phyloP scores from a whole-genome alignment of 1,140 invertebrate species.

The Panulirus ornatus region DNA sequence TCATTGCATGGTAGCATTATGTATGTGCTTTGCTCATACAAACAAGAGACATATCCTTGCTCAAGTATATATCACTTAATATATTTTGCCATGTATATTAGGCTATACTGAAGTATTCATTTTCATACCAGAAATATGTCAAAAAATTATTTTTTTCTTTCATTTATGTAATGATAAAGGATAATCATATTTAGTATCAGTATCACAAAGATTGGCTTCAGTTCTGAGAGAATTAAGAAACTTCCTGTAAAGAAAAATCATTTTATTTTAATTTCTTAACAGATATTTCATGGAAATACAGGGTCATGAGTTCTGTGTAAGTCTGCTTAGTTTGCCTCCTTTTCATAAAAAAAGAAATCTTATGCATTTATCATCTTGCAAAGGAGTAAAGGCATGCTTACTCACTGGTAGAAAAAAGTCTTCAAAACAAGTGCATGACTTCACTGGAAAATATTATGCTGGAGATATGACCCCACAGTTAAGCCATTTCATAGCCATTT shows the following conservation, averaged over 20 bases:
- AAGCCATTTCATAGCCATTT: too few species aligned
- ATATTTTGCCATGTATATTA: background rate
- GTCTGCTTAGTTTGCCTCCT: background rate
- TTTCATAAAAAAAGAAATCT: background rate
- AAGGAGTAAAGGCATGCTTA: background rate
- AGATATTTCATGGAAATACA: background rate
- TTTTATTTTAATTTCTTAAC: too few species aligned
- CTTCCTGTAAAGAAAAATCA: too few species aligned
- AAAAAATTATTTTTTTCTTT: background rate
- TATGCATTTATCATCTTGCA: background rate
- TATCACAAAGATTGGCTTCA: too few species aligned
- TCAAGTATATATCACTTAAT: slow-evolving; percentile 7
- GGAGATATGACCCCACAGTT: too few species aligned
- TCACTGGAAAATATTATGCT: background rate
- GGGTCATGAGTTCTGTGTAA: too few species aligned
- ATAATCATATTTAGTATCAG: too few species aligned
- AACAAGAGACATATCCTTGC: slow-evolving; percentile 13
- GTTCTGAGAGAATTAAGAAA: too few species aligned
- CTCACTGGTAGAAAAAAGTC: background rate
- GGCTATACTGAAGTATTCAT: background rate
- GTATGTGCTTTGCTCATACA: background rate
- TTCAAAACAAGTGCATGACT: background rate
- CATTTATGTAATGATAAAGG: too few species aligned
- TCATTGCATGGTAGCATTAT: background rate
- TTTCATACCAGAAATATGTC: background rate